phyloP scores from a whole-genome alignment of 2,797 vertebrate species.

The Adelosebastes latens region DNA sequence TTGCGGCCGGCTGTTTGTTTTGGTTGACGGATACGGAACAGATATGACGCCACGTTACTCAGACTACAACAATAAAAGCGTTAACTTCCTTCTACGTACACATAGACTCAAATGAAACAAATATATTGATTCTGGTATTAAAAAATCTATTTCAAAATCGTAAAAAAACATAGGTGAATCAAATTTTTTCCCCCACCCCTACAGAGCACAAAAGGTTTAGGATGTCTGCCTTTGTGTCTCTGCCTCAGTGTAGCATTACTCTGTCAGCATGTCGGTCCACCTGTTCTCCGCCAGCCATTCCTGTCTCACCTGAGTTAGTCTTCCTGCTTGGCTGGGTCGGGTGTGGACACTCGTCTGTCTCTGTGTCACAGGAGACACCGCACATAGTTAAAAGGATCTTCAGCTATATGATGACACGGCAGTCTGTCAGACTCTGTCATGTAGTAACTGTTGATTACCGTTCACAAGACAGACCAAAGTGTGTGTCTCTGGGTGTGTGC shows the following conservation, averaged over 20 bases:
- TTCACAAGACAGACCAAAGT: constrained; percentile 38
- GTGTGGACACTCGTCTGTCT: constrained; percentile 40
- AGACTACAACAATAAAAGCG: no score
- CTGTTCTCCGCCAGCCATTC: constrained; percentile 7
- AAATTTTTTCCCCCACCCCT: background rate
- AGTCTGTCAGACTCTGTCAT: constrained; percentile 41
- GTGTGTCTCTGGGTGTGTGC: constrained; percentile 34
- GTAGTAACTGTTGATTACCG: constrained; percentile 54
- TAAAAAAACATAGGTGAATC: no score
- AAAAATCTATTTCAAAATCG: no score
- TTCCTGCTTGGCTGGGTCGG: constrained; percentile 19
- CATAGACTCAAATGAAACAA: no score
- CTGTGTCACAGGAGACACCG: constrained; percentile 17
- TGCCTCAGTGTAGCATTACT: background rate
- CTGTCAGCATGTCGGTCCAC: constrained; percentile 4
- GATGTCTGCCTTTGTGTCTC: background rate
- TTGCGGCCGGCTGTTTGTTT: no score
- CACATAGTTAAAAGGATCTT: constrained; percentile 47
- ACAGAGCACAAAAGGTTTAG: background rate
- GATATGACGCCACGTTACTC: rapidly evolving
- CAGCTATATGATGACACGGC: constrained; percentile 28
- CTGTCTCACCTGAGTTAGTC: constrained; percentile 28
- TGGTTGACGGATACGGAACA: no score
- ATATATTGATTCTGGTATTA: no score
- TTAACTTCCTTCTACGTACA: no score